A percentile compares a stretch with the other conserved stretches of the same genome.
phyloP scores from a whole-genome alignment of 1,140 invertebrate genomes.

The Myzus persicae region DNA sequence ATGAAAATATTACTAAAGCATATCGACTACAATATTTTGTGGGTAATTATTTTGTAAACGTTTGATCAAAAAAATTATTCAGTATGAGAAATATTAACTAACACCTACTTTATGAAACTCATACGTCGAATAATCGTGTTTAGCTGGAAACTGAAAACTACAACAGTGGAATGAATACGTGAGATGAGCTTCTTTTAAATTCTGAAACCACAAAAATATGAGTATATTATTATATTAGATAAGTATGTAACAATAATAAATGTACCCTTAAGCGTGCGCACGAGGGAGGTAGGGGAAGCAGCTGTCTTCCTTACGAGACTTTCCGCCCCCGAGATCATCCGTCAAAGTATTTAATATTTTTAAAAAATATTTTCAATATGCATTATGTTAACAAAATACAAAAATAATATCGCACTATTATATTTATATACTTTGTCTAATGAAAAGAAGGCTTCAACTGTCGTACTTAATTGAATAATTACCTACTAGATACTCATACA shows the following conservation, averaged over 20 bases:
- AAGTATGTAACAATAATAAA: neutral
- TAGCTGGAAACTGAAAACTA: constrained; percentile 69
- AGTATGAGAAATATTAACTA: neutral
- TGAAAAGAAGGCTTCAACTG: too few relatives aligned
- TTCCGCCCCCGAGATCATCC: too few relatives aligned
- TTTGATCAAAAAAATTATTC: neutral
- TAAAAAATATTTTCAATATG: too few relatives aligned
- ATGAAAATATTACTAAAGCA: neutral
- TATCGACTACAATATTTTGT: neutral
- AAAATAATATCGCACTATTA: too few relatives aligned
- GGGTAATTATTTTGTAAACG: neutral
- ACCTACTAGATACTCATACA: too few relatives aligned
- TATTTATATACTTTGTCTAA: too few relatives aligned
- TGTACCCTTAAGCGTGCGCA: neutral
- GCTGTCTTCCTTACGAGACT: too few relatives aligned
- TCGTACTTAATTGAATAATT: too few relatives aligned
- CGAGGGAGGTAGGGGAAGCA: too few relatives aligned
- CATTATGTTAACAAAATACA: too few relatives aligned
- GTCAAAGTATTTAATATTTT: too few relatives aligned
- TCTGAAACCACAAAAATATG: constrained; percentile 65
- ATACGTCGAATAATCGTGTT: constrained; percentile 66
- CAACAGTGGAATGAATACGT: constrained; percentile 74
- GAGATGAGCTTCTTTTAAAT: constrained; percentile 67
- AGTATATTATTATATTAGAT: neutral
- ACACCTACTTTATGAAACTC: constrained; percentile 62